Percentiles rank a stretch among this genome's conserved stretches.
Evolutionary conservation across 2,888 invertebrate species (phyloP).

Genomic region (Atethmia centrago): DNA sequence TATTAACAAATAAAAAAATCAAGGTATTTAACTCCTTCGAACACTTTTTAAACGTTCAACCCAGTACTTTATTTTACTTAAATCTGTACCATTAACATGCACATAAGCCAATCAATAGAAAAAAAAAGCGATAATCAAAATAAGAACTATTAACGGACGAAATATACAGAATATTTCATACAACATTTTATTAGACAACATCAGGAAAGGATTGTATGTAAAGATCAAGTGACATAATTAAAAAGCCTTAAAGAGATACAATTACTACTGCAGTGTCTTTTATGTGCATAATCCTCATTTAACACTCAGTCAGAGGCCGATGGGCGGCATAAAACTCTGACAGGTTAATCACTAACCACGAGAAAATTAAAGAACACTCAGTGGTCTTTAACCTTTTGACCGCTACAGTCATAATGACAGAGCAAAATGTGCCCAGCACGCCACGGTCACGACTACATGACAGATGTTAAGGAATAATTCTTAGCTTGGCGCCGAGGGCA

Average conservation of each 20-base stretch:
- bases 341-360: too few relatives aligned
- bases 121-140: neutral
- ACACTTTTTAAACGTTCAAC: neutral
- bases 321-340: too few relatives aligned
- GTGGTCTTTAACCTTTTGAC: neutral
- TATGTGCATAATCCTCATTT: neutral
- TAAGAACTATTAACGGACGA: slow-evolving; percentile 11
- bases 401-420: too few relatives aligned
- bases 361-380: neutral
- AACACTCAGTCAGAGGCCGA: too few relatives aligned
- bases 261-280: neutral
- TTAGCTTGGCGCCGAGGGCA: too few relatives aligned
- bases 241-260: slow-evolving; percentile 9
- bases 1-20: slow-evolving; percentile 6
- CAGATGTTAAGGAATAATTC: too few relatives aligned
- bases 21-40: neutral
- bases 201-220: neutral
- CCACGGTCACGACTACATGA: too few relatives aligned
- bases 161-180: slow-evolving; percentile 6
- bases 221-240: slow-evolving; percentile 1
- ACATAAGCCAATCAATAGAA: neutral
- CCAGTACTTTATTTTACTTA: neutral
- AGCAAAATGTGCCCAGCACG: too few relatives aligned
- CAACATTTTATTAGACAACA: slow-evolving; percentile 1
- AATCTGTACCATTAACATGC: neutral